Conservation (phyloP, 2,113 vertebrate species). For the Equus quagga region DNA sequence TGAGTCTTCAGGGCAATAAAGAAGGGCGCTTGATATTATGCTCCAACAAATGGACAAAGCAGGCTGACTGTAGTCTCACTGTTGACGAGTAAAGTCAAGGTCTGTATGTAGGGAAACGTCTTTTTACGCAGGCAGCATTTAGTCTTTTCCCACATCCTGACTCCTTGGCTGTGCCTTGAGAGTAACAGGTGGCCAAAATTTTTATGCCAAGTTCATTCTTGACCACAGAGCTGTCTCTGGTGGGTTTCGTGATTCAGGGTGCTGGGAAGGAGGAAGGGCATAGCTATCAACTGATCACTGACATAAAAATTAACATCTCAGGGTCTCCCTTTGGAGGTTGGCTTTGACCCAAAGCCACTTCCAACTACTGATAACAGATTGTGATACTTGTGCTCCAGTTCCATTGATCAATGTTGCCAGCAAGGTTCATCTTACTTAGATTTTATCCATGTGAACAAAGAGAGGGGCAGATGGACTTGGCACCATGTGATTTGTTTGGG, state of each 20-base stretch:
- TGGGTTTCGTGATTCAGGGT: not conserved
- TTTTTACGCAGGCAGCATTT: not conserved
- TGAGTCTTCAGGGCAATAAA: not conserved
- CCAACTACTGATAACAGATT: constrained; percentile 61
- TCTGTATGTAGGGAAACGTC: not conserved
- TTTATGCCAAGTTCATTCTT: constrained; percentile 48
- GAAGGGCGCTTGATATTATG: not conserved
- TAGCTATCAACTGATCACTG: not conserved
- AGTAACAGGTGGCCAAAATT: constrained; percentile 55
- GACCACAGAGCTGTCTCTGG: not conserved
- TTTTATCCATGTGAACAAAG: constrained; percentile 63
- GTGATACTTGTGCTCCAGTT: constrained; percentile 57
- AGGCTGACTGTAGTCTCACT: not conserved
- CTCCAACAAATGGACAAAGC: not conserved
- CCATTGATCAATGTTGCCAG: constrained; percentile 61
- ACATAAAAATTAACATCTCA: constrained; percentile 30
- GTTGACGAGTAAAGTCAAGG: not conserved
- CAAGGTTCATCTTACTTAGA: constrained; percentile 59
- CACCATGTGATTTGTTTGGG: not conserved
- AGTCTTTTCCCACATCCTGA: not conserved
- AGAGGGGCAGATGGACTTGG: constrained; percentile 45
- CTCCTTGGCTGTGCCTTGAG: constrained; percentile 31
- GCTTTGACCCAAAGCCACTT: constrained; percentile 11
- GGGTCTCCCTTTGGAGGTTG: not conserved
- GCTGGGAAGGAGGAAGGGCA: not conserved